phyloP scores from a whole-genome alignment of 2,888 invertebrate species.

The Tineola bisselliella region DNA sequence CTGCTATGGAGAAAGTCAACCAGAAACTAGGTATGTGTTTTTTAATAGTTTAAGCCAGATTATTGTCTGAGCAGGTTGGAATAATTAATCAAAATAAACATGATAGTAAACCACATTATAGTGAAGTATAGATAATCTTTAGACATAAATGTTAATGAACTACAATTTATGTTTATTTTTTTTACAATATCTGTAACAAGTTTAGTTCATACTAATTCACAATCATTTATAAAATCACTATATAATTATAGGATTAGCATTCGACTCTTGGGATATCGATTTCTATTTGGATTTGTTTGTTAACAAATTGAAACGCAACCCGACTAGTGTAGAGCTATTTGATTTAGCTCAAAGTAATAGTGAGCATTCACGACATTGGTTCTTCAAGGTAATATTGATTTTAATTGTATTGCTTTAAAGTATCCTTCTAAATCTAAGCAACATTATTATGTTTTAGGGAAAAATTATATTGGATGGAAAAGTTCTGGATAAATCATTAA shows the following conservation, averaged over 20 bases:
- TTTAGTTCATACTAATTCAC: background rate
- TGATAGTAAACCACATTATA: too few relatives aligned
- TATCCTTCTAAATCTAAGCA: too few relatives aligned
- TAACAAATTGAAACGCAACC: conserved; percentile 85
- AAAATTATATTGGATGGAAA: conserved; percentile 85
- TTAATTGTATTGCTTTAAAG: background rate
- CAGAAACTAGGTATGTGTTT: conserved; percentile 70
- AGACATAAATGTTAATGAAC: too few relatives aligned
- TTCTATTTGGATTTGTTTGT: conserved; percentile 90
- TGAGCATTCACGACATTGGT: conserved; percentile 99
- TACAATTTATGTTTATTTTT: too few relatives aligned
- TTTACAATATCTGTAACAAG: too few relatives aligned
- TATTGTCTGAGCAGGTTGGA: too few relatives aligned
- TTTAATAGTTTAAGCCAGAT: background rate
- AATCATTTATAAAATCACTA: background rate
- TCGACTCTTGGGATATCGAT: conserved; percentile 92
- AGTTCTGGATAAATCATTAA: conserved; percentile 81
- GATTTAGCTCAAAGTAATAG: conserved; percentile 98
- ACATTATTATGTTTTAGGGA: conserved; percentile 66
- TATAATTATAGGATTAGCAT: conserved; percentile 77
- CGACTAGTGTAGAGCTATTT: conserved; percentile 97
- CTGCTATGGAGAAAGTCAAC: conserved; percentile 85
- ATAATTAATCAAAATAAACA: too few relatives aligned
- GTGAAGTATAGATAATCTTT: too few relatives aligned
- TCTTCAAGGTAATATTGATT: conserved; percentile 75